phyloP scores from a whole-genome alignment of 2,113 vertebrate genomes.

The Setophaga coronata region DNA sequence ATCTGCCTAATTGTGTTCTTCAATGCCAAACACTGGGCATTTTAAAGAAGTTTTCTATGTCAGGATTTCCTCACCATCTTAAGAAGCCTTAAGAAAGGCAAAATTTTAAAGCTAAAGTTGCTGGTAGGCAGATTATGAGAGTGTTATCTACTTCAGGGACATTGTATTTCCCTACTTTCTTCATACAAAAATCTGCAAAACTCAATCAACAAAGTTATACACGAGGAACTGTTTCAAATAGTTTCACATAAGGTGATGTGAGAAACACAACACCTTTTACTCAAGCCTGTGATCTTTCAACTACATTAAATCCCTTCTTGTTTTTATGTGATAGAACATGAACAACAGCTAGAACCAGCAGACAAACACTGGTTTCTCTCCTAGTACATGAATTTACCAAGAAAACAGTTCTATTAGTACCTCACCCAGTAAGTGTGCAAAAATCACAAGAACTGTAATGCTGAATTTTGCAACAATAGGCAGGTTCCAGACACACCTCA shows the following conservation, averaged over 20 bases:
- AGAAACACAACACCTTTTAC: background rate
- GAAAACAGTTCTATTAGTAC: background rate
- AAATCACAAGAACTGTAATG: background rate
- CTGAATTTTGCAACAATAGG: background rate
- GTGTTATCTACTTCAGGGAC: background rate
- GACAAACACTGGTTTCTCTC: background rate
- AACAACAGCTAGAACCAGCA: background rate
- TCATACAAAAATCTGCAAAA: background rate
- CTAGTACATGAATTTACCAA: background rate
- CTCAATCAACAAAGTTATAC: background rate
- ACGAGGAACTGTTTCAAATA: background rate
- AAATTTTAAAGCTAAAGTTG: background rate
- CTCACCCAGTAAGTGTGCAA: background rate
- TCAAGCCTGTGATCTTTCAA: background rate
- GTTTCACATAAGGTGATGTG: background rate
- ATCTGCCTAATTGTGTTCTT: background rate
- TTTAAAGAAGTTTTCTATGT: background rate
- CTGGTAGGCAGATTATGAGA: background rate
- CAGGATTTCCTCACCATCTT: background rate
- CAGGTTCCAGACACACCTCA: background rate
- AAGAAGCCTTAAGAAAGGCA: background rate
- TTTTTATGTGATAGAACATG: background rate
- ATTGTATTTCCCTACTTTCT: background rate
- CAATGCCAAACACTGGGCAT: background rate
- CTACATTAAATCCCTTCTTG: background rate